Conservation (phyloP, 2,797 vertebrate species). For the Potorous gilbertii region DNA sequence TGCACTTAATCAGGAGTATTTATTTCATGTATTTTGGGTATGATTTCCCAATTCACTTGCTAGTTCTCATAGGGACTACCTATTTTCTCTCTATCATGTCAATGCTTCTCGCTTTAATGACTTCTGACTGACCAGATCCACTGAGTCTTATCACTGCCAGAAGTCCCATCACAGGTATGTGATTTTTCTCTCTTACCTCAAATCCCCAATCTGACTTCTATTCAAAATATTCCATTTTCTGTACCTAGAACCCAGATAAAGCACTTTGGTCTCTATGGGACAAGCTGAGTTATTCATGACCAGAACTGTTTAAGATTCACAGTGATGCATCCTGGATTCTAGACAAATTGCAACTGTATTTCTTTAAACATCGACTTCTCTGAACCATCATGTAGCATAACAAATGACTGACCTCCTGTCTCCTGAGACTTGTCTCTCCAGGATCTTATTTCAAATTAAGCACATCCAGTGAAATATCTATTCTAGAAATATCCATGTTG, state of each 20-base stretch:
- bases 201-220: neutral
- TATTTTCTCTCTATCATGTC: neutral
- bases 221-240: neutral
- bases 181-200: neutral
- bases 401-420: neutral
- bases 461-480: neutral
- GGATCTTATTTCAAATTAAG: neutral
- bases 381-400: neutral
- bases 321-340: neutral
- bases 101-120: neutral
- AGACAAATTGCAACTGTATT: neutral
- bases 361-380: neutral
- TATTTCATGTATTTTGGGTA: neutral
- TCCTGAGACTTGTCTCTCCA: neutral
- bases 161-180: neutral
- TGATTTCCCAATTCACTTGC: neutral
- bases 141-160: neutral
- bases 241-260: neutral
- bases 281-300: neutral
- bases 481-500: neutral
- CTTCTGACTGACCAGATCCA: neutral
- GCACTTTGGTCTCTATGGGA: neutral
- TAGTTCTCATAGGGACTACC: neutral
- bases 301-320: neutral
- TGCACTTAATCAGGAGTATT: neutral